These are phyloP conservation scores for Cavia porcellus DNA, from an alignment of 2,113 vertebrate species.

Conservation along the genomic window DNA sequence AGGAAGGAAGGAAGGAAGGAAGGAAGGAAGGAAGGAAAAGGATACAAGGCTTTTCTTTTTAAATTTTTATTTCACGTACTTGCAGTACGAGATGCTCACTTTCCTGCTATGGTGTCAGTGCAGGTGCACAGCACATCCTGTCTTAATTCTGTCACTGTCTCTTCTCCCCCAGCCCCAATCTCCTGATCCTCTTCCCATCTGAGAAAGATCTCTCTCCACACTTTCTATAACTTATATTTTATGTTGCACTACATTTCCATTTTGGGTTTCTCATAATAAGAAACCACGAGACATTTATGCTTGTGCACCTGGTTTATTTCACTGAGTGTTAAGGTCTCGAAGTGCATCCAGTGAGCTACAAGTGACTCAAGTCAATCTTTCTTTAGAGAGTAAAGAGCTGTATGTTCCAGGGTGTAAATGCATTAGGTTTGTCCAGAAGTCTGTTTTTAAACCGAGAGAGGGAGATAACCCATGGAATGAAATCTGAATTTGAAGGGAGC, in stretches of 20 bases:
- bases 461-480: not conserved
- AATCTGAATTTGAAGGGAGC: fast-evolving
- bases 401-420: too few species aligned
- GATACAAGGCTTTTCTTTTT: too few species aligned
- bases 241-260: not conserved
- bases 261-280: not conserved
- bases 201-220: too few species aligned
- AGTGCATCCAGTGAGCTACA: not conserved
- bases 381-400: not conserved
- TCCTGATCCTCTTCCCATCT: not conserved
- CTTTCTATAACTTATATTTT: not conserved
- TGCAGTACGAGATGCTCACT: too few species aligned
- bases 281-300: not conserved
- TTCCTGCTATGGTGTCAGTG: too few species aligned
- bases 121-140: not conserved
- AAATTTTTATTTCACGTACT: too few species aligned
- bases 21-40: too few species aligned
- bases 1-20: too few species aligned
- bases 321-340: not conserved
- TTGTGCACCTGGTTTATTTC: not conserved
- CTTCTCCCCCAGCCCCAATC: not conserved
- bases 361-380: not conserved
- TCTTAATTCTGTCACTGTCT: not conserved
- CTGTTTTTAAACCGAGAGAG: not conserved
- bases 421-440: not conserved